A percentile compares a stretch with the other conserved stretches of the same genome.
phyloP scores from a whole-genome alignment of 2,797 vertebrate species.

The Sebastiscus tertius region DNA sequence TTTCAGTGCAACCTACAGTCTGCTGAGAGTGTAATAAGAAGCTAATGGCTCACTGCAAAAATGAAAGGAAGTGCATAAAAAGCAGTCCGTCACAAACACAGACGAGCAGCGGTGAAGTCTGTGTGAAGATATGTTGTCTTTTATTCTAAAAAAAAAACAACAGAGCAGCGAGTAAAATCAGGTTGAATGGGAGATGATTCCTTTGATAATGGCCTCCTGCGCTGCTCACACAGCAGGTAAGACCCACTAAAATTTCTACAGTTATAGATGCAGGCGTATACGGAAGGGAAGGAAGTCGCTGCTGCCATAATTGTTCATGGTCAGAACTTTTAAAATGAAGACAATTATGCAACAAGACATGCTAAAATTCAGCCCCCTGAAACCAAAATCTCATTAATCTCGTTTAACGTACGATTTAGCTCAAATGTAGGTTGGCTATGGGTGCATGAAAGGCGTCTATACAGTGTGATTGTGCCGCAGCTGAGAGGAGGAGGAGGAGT shows the following conservation, averaged over 20 bases:
- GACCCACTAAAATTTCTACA: neutral
- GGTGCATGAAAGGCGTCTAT: slow-evolving; percentile 35
- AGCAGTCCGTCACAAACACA: neutral
- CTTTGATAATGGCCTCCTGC: slow-evolving; percentile 30
- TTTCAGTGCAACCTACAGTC: neutral
- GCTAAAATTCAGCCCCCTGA: slow-evolving; percentile 45
- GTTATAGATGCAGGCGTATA: neutral
- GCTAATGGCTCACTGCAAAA: neutral
- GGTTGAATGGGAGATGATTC: slow-evolving; percentile 26
- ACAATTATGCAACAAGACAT: slow-evolving; percentile 28
- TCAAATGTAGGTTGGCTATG: slow-evolving; percentile 46
- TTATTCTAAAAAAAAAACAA: neutral
- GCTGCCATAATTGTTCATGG: neutral
- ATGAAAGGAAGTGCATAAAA: neutral
- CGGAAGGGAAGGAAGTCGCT: neutral
- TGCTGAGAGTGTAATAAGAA: neutral
- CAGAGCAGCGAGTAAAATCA: slow-evolving; percentile 15
- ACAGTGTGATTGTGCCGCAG: slow-evolving; percentile 26
- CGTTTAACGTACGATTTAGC: slow-evolving; percentile 64
- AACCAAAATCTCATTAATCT: slow-evolving; percentile 73
- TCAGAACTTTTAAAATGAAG: slow-evolving; percentile 39
- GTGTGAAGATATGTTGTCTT: neutral
- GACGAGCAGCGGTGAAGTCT: neutral
- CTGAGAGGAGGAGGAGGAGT: slow-evolving; percentile 50
- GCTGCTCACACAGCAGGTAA: slow-evolving; percentile 15